Evolutionary conservation across 1,140 invertebrate genomes (phyloP).

Genomic region (Euglossa dilemma): DNA sequence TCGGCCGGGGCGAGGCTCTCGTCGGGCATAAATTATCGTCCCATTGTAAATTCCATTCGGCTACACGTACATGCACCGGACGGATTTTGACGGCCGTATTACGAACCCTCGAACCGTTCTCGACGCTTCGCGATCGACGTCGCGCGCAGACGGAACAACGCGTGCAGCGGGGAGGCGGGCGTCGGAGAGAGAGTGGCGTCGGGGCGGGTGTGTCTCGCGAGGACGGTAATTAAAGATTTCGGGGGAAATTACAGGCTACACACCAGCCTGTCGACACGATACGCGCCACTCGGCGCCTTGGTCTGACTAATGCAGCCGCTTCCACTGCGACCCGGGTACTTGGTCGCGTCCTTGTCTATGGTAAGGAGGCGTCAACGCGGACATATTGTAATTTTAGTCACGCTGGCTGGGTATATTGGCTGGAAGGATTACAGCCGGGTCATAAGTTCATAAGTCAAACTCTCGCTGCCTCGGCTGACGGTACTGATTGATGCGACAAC

Average conservation of each 20-base stretch:
- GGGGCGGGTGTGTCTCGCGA: conserved; percentile 3
- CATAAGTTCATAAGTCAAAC: background rate
- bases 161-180: background rate
- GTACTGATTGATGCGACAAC: background rate
- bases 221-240: conserved; percentile 41
- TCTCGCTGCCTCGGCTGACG: background rate
- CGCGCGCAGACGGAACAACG: background rate
- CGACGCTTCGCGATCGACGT: conserved; percentile 12
- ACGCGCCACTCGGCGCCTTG: background rate
- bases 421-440: background rate
- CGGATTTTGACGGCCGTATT: conserved; percentile 4
- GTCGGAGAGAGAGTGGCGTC: no score
- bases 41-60: conserved; percentile 40
- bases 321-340: background rate
- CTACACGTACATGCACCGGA: background rate
- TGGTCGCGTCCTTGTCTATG: background rate
- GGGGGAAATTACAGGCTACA: conserved; percentile 30
- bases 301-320: background rate
- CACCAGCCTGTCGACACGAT: conserved; percentile 10
- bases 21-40: conserved; percentile 45
- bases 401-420: background rate
- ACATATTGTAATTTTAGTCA: background rate
- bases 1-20: conserved; percentile 11
- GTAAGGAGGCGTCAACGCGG: background rate
- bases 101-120: conserved; percentile 1